Evolutionary conservation across 2,797 vertebrate species (phyloP), one percentile per base, ranked within the genome.

Genomic region (Tarsius wallacei): DNA sequence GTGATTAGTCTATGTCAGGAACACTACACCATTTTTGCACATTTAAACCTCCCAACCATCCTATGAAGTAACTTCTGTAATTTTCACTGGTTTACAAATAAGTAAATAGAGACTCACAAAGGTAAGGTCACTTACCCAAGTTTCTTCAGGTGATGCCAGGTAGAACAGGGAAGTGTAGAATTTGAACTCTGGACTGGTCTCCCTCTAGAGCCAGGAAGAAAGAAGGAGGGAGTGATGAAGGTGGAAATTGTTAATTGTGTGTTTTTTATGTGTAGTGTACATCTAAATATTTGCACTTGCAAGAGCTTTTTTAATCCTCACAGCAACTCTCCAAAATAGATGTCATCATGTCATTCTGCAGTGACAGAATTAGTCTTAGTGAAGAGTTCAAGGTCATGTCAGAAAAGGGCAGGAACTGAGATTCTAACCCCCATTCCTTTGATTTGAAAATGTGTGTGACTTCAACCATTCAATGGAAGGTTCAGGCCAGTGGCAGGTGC

Each of bases 1-100:
- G 14, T 19, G 28, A 15, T 53, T n/a, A 5, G 10, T 87, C 42
- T 49, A 7, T 1, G 5, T 66, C 12, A 51, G 57, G 63, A 33
- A 19, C 47, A 61, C 13, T 22, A 2, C 2, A 13, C 31, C 5
- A 13, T 53, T 13, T 80, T 57, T 61, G 51, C 47, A 28, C 49
- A 7, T 78, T 84, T 77, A 57, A 42, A 64, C 36, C 8, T 90
- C 17, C 1, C 9, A 14, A 14, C 33, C 31, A 26, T 19, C 33
- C 22, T 53, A 4, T 22, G 12, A 86, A 70, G 47, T 14, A 77
- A 22, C 19, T 4, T 12, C 51, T 77, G 9, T 7, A 19, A n/a
- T 42, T 86, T 78, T 33, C 80, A 47, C 15, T 92, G 51, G 17
- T 61, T 98, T 71, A 47, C 31, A 90, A 26, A 91, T 31, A 10